These are phyloP conservation scores for Eudyptes chrysolophus DNA, from an alignment of 2,113 vertebrate species.

Conservation along the genomic window DNA sequence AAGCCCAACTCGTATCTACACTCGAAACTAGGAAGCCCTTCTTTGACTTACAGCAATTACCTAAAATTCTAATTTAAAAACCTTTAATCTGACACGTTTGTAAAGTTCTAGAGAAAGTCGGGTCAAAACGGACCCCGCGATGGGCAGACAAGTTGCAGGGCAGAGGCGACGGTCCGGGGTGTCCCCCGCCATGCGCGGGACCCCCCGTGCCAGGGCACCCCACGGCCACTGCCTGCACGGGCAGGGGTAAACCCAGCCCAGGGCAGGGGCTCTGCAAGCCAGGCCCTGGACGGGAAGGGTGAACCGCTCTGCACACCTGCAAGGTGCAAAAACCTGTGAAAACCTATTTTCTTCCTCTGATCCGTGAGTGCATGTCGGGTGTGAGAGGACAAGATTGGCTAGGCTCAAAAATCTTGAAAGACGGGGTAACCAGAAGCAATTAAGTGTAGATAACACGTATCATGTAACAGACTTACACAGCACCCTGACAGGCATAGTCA, in stretches of 20 bases:
- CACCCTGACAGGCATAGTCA: not conserved
- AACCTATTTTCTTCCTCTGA: not conserved
- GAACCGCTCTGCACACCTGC: not conserved
- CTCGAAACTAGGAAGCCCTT: not conserved
- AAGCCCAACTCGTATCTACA: not conserved
- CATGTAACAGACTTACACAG: rapidly evolving
- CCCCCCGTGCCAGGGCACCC: not conserved
- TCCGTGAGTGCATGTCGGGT: not conserved
- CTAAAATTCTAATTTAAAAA: not conserved
- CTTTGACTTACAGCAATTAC: not conserved
- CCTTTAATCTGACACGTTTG: rapidly evolving
- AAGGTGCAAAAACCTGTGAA: not conserved
- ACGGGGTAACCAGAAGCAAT: not conserved
- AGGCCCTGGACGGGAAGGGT: not conserved
- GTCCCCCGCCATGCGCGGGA: rapidly evolving
- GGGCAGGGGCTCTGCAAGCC: not conserved
- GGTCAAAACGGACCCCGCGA: rapidly evolving
- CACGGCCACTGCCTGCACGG: not conserved
- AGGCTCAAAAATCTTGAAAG: not conserved
- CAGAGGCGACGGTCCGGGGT: rapidly evolving
- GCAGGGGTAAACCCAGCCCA: not conserved
- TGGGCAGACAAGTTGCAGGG: not conserved
- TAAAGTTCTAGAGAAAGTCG: rapidly evolving
- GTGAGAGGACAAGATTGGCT: not conserved
- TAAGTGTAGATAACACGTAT: not conserved